Evolutionary conservation across 2,888 invertebrate genomes (phyloP).

Genomic region (Drosophila leonis): DNA sequence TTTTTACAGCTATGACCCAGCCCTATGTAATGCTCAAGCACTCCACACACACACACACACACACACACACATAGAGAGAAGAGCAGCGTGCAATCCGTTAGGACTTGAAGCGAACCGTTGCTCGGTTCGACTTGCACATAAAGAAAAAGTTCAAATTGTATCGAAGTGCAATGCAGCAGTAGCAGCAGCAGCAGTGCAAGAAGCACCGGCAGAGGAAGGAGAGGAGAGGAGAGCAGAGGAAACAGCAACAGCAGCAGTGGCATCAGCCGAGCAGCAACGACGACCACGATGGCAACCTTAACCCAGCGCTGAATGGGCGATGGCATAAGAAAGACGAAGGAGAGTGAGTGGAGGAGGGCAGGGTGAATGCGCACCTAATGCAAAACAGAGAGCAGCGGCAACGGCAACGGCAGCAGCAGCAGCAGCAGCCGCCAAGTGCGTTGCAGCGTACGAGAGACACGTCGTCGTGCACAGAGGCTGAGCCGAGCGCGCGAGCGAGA

Average conservation of each 20-base stretch:
- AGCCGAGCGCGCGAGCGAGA: slow-evolving; percentile 17
- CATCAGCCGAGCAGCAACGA: slow-evolving; percentile 25
- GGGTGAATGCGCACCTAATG: slow-evolving; percentile 51
- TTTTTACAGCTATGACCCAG: neutral
- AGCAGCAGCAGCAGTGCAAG: slow-evolving; percentile 11
- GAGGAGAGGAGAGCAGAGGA: slow-evolving; percentile 2
- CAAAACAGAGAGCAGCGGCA: slow-evolving; percentile 55
- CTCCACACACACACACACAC: slow-evolving; percentile 1
- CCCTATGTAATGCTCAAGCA: neutral
- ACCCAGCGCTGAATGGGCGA: slow-evolving; percentile 54
- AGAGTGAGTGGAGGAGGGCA: neutral
- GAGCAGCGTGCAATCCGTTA: slow-evolving; percentile 9
- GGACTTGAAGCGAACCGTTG: slow-evolving; percentile 29
- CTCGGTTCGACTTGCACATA: slow-evolving; percentile 55
- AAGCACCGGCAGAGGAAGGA: neutral
- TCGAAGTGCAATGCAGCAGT: slow-evolving; percentile 67
- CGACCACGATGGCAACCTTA: slow-evolving; percentile 56
- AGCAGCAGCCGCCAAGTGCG: slow-evolving; percentile 44
- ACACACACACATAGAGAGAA: slow-evolving; percentile 1
- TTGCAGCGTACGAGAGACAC: slow-evolving; percentile 49
- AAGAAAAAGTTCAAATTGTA: slow-evolving; percentile 79
- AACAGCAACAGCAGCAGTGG: slow-evolving; percentile 32
- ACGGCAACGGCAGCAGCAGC: slow-evolving; percentile 9
- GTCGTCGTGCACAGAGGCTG: slow-evolving; percentile 51
- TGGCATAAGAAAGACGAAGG: neutral